phyloP scores from a whole-genome alignment of 2,888 invertebrate genomes.

The Myathropa florea region DNA sequence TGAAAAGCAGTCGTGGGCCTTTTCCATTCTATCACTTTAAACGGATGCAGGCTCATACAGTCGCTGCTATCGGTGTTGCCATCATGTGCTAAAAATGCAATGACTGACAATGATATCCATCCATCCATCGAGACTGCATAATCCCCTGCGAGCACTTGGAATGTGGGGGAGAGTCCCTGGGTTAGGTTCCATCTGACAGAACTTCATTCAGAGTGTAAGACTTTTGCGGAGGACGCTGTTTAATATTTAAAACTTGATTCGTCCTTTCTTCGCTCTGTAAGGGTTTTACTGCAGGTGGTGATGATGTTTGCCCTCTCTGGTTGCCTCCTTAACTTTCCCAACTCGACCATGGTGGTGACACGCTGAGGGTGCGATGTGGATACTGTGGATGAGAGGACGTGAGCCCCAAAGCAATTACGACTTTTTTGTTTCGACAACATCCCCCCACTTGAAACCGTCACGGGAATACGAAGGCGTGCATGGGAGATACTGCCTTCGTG shows the following conservation, averaged over 20 bases:
- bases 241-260: slow-evolving; percentile 69
- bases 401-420: slow-evolving; percentile 70
- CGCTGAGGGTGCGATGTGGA: slow-evolving; percentile 14
- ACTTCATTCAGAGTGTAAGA: slow-evolving; percentile 54
- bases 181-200: not conserved
- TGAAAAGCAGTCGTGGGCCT: slow-evolving; percentile 42
- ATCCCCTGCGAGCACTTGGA: not conserved
- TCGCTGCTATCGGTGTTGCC: slow-evolving; percentile 63
- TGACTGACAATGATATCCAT: slow-evolving; percentile 54
- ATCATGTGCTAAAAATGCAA: slow-evolving; percentile 66
- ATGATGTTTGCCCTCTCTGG: slow-evolving; percentile 58
- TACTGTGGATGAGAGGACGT: slow-evolving; percentile 56
- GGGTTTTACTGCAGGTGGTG: slow-evolving; percentile 65
- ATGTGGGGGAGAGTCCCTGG: too few relatives aligned
- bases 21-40: slow-evolving; percentile 63
- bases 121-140: not conserved
- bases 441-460: slow-evolving; percentile 6
- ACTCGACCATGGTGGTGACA: slow-evolving; percentile 19
- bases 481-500: not conserved
- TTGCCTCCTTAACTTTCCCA: not conserved
- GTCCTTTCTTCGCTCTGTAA: slow-evolving; percentile 56
- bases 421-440: slow-evolving; percentile 40
- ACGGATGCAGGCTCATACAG: slow-evolving; percentile 22
- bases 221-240: slow-evolving; percentile 63
- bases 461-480: slow-evolving; percentile 40